phyloP scores from a whole-genome alignment of 1,140 invertebrate genomes.

The Saccostrea cuccullata region DNA sequence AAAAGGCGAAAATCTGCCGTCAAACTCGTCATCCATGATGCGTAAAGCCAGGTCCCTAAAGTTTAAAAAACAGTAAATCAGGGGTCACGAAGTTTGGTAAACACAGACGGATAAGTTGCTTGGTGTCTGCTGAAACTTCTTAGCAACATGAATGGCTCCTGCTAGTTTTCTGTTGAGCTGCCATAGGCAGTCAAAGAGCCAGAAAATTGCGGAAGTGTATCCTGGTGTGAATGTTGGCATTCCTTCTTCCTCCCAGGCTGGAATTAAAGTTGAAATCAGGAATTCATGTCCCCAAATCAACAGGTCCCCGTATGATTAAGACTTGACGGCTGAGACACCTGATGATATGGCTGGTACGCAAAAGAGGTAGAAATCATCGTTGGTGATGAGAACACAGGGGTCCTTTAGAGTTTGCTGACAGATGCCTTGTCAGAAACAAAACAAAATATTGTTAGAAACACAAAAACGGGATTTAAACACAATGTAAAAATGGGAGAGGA shows the following conservation, averaged over 20 bases:
- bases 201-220: constrained; percentile 52
- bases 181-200: constrained; percentile 45
- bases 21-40: constrained; percentile 50
- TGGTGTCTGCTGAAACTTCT: constrained; percentile 5
- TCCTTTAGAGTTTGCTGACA: background rate
- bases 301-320: background rate
- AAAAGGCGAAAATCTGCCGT: constrained; percentile 28
- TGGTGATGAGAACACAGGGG: background rate
- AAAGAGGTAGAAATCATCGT: background rate
- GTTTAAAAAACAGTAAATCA: background rate
- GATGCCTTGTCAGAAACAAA: background rate
- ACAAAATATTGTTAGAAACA: too few species aligned
- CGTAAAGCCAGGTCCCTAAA: background rate
- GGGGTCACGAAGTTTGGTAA: constrained; percentile 5
- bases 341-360: background rate
- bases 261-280: background rate
- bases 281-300: background rate
- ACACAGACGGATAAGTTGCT: background rate
- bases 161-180: constrained; percentile 36
- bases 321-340: background rate
- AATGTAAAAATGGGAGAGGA: too few species aligned
- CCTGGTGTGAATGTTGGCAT: constrained; percentile 13
- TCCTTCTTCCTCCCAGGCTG: background rate
- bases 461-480: too few species aligned
- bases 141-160: constrained; percentile 28